Evolutionary conservation across 2,888 invertebrate genomes (phyloP).

Genomic region (Polylopha cassiicola): DNA sequence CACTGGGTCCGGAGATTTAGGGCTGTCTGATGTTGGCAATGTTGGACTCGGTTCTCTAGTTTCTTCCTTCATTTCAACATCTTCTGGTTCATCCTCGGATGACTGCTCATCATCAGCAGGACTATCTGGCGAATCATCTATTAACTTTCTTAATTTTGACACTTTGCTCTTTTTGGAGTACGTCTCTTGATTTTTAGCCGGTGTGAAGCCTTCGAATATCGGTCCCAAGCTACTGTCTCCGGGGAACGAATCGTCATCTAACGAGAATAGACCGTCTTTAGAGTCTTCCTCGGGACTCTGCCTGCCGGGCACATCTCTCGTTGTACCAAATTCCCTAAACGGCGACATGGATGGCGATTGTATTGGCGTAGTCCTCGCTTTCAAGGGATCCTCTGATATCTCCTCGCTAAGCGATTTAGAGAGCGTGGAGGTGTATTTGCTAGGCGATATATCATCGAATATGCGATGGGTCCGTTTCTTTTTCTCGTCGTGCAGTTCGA

Average conservation of each 20-base stretch:
- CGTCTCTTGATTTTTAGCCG: slow-evolving; percentile 75
- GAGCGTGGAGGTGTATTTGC: slow-evolving; percentile 64
- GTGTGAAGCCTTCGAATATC: slow-evolving; percentile 76
- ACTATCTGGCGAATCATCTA: slow-evolving; percentile 71
- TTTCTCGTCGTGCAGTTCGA: slow-evolving; percentile 82
- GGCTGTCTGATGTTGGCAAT: slow-evolving; percentile 34
- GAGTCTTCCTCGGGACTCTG: slow-evolving; percentile 81
- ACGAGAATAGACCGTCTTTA: slow-evolving; percentile 77
- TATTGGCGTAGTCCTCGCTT: slow-evolving; percentile 46
- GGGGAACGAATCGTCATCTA: slow-evolving; percentile 79
- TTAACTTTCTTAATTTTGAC: slow-evolving; percentile 62
- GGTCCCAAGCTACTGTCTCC: slow-evolving; percentile 72
- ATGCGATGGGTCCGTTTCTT: slow-evolving; percentile 71
- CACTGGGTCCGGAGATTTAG: slow-evolving; percentile 38
- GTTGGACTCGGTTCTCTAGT: slow-evolving; percentile 40
- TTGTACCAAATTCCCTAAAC: slow-evolving; percentile 58
- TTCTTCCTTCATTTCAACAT: slow-evolving; percentile 44
- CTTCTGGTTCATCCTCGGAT: slow-evolving; percentile 66
- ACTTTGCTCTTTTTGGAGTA: slow-evolving; percentile 73
- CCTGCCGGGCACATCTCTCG: slow-evolving; percentile 77
- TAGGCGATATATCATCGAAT: slow-evolving; percentile 71
- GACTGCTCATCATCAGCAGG: slow-evolving; percentile 73
- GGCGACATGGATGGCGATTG: slow-evolving; percentile 67
- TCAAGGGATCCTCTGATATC: slow-evolving; percentile 66
- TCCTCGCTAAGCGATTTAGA: slow-evolving; percentile 76